Evolutionary conservation across 92 coral and sea anemone species (phyloP), one percentile per base, ranked within the genome.

Genomic region (Phenganax marumi): DNA sequence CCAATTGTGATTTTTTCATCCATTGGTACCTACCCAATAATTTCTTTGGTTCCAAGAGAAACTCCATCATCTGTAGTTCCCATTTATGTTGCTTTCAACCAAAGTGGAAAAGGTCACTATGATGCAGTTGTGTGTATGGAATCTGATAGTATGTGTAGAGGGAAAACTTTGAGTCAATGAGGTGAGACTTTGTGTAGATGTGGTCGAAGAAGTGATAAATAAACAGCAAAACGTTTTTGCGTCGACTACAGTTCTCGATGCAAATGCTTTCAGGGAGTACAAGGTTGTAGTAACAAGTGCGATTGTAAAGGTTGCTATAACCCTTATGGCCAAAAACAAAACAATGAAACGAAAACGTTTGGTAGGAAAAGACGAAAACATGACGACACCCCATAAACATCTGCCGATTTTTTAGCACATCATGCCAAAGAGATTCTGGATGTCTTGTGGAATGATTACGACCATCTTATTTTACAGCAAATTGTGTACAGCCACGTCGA

Each of bases 261-360:
- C 13, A 82, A 74, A 57, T 82, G 89, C 69, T 86, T 86, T 54
- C 87, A 86, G 73, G 18, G 60, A 10, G 18, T 87, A 50, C 80
- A 53, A 53, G 87, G 85, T 48, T 76, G 89, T 75, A 85, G 68
- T 61, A 33, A 85, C 57, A 39, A 68, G n/a, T 88, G 91, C 66
- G 81, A 85, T 33, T 85, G 91, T 81, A 46, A 53, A 43, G 83
- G 76, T 76, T 87, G 87, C 69, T 81, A 81, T 58, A 83, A 87
- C 69, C 90, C 89, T 52, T 56, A 88, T 85, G 89, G 91, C 53
- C 23, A 63, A 49, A 79, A 76, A 80, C n/a, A 66, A 63, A 74
- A 19, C 6, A 52, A 54, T 0, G 69, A 51, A 51, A 51, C 70
- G 17, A 72, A 62, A 33, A 62, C 57, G n/a, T 81, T 52, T 52